Conservation (phyloP, 2,888 invertebrate species). For the Macropis europaea region DNA sequence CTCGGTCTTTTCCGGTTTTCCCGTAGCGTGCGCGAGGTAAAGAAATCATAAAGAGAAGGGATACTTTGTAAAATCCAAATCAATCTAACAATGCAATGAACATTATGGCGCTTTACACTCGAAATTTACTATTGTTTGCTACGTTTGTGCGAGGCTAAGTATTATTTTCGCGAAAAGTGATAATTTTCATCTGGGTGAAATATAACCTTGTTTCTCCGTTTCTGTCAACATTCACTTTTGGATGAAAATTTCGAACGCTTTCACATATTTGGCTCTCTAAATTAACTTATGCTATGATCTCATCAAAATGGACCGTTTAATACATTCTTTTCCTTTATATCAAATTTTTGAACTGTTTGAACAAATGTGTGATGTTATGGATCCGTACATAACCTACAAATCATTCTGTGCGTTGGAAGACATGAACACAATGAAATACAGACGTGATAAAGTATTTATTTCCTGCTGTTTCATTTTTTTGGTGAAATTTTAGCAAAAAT, state of each 20-base stretch:
- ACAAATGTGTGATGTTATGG: not conserved
- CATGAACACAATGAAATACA: not conserved
- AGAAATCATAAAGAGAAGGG: conserved; percentile 44
- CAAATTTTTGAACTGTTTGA: not conserved
- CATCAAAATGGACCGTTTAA: not conserved
- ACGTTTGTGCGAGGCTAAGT: conserved; percentile 23
- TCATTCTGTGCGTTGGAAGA: not conserved
- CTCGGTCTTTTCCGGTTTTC: conserved; percentile 71
- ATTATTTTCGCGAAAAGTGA: conserved; percentile 48
- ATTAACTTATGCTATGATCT: not conserved
- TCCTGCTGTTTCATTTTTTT: too few species aligned
- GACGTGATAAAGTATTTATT: not conserved
- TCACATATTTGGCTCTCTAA: not conserved
- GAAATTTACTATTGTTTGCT: not conserved
- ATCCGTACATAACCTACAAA: conserved; percentile 10
- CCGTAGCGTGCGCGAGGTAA: conserved; percentile 73
- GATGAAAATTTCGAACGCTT: not conserved
- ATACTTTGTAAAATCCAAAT: conserved; percentile 59
- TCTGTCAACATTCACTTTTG: conserved; percentile 12
- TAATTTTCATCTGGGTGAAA: not conserved
- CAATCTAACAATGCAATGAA: conserved; percentile 58
- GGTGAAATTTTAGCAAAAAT: not conserved
- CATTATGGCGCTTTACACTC: not conserved
- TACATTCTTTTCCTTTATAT: not conserved
- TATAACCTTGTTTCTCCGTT: conserved; percentile 44